Evolutionary conservation across 2,113 vertebrate genomes (phyloP).

Genomic region (Turdus rufiventris): DNA sequence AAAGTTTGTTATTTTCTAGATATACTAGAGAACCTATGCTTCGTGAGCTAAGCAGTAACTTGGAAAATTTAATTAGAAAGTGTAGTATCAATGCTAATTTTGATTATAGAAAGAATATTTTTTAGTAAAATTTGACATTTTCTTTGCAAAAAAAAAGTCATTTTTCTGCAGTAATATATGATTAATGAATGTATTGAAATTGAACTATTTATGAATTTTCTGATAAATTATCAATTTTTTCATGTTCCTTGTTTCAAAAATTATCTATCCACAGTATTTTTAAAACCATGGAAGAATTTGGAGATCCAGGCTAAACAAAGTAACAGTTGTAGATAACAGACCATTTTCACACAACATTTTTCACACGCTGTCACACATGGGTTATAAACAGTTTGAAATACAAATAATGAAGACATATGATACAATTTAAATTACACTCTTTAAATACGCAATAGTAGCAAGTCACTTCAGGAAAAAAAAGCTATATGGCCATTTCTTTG

Average conservation of each 20-base stretch:
- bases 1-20: not conserved
- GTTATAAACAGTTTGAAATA: not conserved
- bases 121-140: not conserved
- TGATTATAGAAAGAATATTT: not conserved
- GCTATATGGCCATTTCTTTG: not conserved
- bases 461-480: not conserved
- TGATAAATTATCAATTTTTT: not conserved
- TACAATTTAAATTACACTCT: not conserved
- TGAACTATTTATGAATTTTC: not conserved
- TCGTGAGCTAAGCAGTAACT: not conserved
- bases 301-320: not conserved
- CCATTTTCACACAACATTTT: not conserved
- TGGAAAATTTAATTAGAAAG: not conserved
- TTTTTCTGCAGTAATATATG: not conserved
- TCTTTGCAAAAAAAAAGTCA: not conserved
- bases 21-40: not conserved
- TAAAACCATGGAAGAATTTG: not conserved
- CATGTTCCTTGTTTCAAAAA: not conserved
- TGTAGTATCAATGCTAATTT: not conserved
- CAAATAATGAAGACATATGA: not conserved
- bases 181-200: not conserved
- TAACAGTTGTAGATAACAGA: not conserved
- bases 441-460: not conserved
- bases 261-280: not conserved
- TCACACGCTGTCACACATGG: not conserved